Conservation (phyloP, 2,888 invertebrate species). For the Eupsilia transversa region DNA sequence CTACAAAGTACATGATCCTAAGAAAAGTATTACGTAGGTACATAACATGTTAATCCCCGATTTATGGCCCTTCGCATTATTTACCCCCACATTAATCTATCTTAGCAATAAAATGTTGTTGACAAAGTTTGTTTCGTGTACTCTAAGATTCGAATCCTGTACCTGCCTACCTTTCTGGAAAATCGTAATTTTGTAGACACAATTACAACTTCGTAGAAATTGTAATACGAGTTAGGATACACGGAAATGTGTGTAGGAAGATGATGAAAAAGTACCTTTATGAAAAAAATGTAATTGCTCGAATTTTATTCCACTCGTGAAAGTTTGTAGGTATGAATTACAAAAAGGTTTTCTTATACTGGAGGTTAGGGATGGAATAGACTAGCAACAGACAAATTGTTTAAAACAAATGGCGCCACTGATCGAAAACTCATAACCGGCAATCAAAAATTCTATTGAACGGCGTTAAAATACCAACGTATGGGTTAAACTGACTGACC, state of each 20-base stretch:
- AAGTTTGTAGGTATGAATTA: neutral
- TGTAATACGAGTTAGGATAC: neutral
- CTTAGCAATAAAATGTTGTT: slow-evolving; percentile 60
- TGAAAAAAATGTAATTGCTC: neutral
- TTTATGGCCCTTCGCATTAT: slow-evolving; percentile 68
- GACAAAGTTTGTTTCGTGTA: slow-evolving; percentile 52
- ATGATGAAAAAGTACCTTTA: slow-evolving; percentile 2
- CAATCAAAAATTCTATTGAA: slow-evolving; percentile 73
- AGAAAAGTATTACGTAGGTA: slow-evolving; percentile 66
- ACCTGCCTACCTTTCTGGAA: neutral
- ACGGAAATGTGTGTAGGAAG: neutral
- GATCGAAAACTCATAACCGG: slow-evolving; percentile 60
- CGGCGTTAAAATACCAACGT: slow-evolving; percentile 74
- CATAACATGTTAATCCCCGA: slow-evolving; percentile 67
- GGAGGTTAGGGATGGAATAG: neutral
- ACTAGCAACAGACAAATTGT: neutral
- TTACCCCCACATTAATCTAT: slow-evolving; percentile 67
- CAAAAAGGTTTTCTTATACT: neutral
- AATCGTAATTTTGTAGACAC: neutral
- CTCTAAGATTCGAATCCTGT: slow-evolving; percentile 16
- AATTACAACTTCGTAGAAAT: slow-evolving; percentile 7
- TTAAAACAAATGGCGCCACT: slow-evolving; percentile 29
- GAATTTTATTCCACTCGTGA: neutral
- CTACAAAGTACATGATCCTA: slow-evolving; percentile 65
- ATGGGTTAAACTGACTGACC: slow-evolving; percentile 62